Base-by-base conservation (phyloP, 2,888 invertebrate species). In the Eurytoma californica region DNA sequence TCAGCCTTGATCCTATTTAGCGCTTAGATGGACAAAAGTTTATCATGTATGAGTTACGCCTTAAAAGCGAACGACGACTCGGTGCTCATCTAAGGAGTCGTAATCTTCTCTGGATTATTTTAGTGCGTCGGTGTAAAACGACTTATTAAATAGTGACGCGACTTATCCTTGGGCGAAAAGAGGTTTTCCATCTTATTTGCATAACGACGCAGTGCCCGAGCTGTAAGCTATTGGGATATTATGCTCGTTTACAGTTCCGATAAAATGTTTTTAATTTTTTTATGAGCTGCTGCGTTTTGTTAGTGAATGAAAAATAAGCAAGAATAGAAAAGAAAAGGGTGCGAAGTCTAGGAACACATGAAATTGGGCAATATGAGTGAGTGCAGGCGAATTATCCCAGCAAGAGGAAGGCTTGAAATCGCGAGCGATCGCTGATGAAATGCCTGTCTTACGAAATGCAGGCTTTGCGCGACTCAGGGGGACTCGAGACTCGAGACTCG, bases 1-100 rank as follows among this genome's bases (percentile, higher is more conserved):
- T 30, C 49, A 73, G 28, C 69, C 69, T 69, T 30, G 61, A 47
- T 69, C 68, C 51, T 63, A 69, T 76, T 65, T 9, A 69, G 13
- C 49, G 14, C 55, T 73, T 28, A 18, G 24, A 49, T 14, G 49
- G 30, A 13, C 14, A 61, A 18, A 24, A 63, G n/a, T n/a, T 3
- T n/a, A n/a, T 39, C 30, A 4, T 2, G 2, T 47, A 66, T 65
- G n/a, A 55, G 55, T 18, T 28, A 16, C 28, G 67, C 28, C 9
- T 18, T 16, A 28, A 28, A 60, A 28, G 24, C 28, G 60, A 24
- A 24, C 16, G 28, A 60, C 60, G 28, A 60, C 60, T 60, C 60
- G 20, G 24, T 16, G 60, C 13, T 61, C 61, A 39, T 60, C 24
- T 24, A 9, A 49, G 1, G 49, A 28, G 30, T 14, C 53, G 53